Evolutionary conservation across 2,113 vertebrate genomes (phyloP).

Genomic region (Neodon shergylaensis): DNA sequence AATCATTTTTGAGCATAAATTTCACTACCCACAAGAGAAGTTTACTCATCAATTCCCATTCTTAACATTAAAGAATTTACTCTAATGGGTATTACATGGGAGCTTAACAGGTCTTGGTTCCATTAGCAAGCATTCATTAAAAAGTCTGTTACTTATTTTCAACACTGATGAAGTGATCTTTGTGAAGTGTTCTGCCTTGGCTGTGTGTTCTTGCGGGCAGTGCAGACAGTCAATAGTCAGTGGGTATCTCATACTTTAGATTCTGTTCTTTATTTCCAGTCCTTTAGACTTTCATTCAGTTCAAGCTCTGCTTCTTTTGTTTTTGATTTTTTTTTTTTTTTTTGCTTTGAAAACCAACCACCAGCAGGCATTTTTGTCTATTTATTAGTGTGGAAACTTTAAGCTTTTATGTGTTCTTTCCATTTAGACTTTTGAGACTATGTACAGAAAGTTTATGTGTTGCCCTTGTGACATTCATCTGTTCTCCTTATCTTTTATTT

Average conservation of each 20-base stretch:
- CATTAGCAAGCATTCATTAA: background rate
- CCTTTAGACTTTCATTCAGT: background rate
- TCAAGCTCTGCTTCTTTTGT: background rate
- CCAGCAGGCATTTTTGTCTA: background rate
- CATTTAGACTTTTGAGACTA: background rate
- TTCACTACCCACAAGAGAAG: background rate
- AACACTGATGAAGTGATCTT: background rate
- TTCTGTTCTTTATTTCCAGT: background rate
- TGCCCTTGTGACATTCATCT: accelerated
- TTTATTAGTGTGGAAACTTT: background rate
- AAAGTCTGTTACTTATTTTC: background rate
- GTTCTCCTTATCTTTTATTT: background rate
- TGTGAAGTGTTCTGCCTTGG: background rate
- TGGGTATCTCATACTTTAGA: background rate
- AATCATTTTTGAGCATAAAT: background rate
- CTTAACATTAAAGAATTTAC: background rate
- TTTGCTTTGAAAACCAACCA: background rate
- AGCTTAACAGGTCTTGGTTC: background rate
- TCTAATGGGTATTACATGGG: background rate
- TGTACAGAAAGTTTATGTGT: background rate
- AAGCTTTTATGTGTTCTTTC: background rate
- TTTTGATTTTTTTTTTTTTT: background rate
- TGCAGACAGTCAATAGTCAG: background rate
- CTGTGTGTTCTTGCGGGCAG: background rate
- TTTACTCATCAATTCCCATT: constrained; percentile 14